These are phyloP conservation scores for Cheirogaleus medius DNA, from an alignment of 2,113 vertebrate species.

Conservation along the genomic window DNA sequence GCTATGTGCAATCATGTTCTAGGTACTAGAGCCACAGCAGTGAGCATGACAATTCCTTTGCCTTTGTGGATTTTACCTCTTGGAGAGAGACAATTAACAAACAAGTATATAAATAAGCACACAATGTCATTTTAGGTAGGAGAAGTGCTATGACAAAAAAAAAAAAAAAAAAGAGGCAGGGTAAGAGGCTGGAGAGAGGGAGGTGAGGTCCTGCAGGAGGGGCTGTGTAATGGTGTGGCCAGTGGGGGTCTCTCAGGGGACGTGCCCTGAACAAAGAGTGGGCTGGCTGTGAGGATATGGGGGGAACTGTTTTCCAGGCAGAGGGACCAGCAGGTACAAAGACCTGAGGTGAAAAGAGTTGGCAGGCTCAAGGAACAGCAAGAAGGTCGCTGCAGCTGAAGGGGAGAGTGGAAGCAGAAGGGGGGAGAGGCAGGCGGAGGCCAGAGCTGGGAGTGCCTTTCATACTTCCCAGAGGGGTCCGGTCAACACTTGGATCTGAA, in stretches of 20 bases:
- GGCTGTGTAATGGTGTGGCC: background rate
- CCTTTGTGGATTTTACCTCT: background rate
- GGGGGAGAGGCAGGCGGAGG: background rate
- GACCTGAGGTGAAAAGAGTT: background rate
- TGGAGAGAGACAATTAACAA: background rate
- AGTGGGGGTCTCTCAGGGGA: background rate
- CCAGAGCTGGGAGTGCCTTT: background rate
- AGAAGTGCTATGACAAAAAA: background rate
- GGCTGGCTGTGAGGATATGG: background rate
- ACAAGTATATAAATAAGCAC: background rate
- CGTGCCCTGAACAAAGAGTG: background rate
- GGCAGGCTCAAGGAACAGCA: background rate
- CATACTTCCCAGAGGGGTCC: background rate
- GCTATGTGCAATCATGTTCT: rapidly evolving
- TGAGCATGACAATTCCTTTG: background rate
- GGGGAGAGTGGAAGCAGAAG: background rate
- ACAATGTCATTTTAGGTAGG: background rate
- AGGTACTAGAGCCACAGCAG: background rate
- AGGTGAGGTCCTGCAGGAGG: too few species aligned
- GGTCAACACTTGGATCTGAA: background rate
- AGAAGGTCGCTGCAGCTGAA: background rate
- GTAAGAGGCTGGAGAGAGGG: background rate
- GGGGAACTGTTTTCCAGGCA: background rate
- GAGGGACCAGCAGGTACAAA: background rate
- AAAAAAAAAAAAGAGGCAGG: background rate